These are phyloP conservation scores for Masnerella sp. DNA, from an alignment of 2,888 invertebrate genomes.

Conservation along the genomic window DNA sequence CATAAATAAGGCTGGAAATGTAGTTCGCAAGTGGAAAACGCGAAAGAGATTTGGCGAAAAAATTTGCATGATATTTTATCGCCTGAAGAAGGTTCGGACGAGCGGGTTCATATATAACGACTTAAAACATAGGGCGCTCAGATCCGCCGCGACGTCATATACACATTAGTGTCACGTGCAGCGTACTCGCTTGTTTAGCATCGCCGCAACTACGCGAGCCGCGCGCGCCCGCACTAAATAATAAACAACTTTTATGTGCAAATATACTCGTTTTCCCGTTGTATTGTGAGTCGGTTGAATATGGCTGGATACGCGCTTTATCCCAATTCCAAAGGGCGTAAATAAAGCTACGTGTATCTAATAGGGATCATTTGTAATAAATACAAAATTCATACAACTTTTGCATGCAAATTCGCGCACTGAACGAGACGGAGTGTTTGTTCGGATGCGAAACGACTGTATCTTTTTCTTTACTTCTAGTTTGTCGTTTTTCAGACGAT, in stretches of 20 bases:
- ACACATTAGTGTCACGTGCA: conserved; percentile 57
- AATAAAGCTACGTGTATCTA: conserved; percentile 43
- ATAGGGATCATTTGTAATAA: conserved; percentile 51
- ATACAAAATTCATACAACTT: conserved; percentile 25
- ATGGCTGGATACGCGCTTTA: conserved; percentile 28
- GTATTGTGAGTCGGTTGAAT: conserved; percentile 47
- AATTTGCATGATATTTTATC: conserved; percentile 55
- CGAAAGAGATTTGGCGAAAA: conserved; percentile 38
- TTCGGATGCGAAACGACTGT: too few species aligned
- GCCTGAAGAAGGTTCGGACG: conserved; percentile 47
- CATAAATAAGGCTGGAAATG: conserved; percentile 35
- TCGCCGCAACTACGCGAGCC: conserved; percentile 40
- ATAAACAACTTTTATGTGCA: conserved; percentile 58
- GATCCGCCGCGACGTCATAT: conserved; percentile 56
- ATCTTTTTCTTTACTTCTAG: conserved; percentile 8
- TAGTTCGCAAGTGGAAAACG: conserved; percentile 25
- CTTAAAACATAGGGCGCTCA: conserved; percentile 46
- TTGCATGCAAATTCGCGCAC: conserved; percentile 14
- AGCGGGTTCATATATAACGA: conserved; percentile 50
- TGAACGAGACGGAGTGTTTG: conserved; percentile 11
- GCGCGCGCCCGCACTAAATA: conserved; percentile 39
- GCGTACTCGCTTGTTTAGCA: conserved; percentile 51
- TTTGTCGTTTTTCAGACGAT: too few species aligned
- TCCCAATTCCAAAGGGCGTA: conserved; percentile 48
- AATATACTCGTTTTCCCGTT: conserved; percentile 48